A percentile compares a stretch with the other conserved stretches of the same genome.
Evolutionary conservation across 2,797 vertebrate genomes (phyloP).

Genomic region (Arnoldichthys spilopterus): DNA sequence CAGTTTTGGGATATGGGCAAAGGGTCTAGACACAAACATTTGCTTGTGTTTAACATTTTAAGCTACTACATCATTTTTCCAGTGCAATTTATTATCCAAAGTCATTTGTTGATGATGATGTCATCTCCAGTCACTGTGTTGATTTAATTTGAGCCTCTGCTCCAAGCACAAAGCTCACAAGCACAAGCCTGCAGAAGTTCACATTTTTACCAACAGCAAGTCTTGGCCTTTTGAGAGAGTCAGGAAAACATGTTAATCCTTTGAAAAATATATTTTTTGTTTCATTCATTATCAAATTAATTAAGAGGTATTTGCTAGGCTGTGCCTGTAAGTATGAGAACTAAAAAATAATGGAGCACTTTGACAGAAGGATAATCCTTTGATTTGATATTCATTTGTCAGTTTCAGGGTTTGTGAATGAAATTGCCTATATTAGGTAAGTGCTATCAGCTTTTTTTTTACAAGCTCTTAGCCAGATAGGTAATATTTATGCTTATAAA

Average conservation of each 20-base stretch:
- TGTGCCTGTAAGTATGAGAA: slow-evolving; percentile 47
- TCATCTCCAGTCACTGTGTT: slow-evolving; percentile 45
- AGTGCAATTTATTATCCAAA: slow-evolving; percentile 23
- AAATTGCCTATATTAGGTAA: slow-evolving; percentile 60
- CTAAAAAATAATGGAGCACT: slow-evolving; percentile 47
- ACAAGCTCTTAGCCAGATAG: slow-evolving; percentile 22
- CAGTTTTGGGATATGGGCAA: background rate
- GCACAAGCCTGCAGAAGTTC: slow-evolving; percentile 46
- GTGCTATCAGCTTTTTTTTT: slow-evolving; percentile 24
- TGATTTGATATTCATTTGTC: slow-evolving; percentile 49
- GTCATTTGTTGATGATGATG: slow-evolving; percentile 34
- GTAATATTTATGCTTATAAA: slow-evolving; percentile 25
- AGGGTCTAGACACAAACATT: slow-evolving; percentile 28
- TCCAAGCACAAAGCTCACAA: slow-evolving; percentile 42
- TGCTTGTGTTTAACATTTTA: slow-evolving; percentile 11
- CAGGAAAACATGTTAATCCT: slow-evolving; percentile 6
- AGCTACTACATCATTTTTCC: slow-evolving; percentile 14
- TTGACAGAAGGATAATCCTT: slow-evolving; percentile 37
- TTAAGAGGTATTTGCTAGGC: slow-evolving; percentile 35
- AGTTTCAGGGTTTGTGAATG: slow-evolving; percentile 15
- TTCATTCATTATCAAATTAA: slow-evolving; percentile 37
- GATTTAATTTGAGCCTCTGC: slow-evolving; percentile 32
- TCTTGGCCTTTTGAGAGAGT: slow-evolving; percentile 1
- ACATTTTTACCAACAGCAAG: background rate
- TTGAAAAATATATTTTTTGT: slow-evolving; percentile 10